A percentile compares a stretch with the other conserved stretches of the same genome.
Conservation (phyloP, 2,113 vertebrate species). For the Tenebrosternarchus preto region DNA sequence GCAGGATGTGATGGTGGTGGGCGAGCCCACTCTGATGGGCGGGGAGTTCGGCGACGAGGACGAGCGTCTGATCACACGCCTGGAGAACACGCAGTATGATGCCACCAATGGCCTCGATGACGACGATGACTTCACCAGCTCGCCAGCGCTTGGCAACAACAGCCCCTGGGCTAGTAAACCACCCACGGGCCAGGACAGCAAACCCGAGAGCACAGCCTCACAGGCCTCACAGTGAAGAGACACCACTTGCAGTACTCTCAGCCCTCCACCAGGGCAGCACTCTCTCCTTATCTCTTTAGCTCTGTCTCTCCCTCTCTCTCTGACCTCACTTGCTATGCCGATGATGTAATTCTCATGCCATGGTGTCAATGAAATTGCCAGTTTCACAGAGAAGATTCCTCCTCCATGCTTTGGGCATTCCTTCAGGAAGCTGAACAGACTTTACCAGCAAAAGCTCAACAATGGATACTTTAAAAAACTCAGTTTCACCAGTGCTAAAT, state of each 20-base stretch:
- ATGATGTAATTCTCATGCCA: conserved; percentile 34
- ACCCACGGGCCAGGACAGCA: conserved; percentile 86
- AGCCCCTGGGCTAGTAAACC: conserved; percentile 95
- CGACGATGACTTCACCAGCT: conserved; percentile 97
- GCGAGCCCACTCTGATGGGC: conserved; percentile 98
- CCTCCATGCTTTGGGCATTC: background rate
- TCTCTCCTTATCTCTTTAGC: background rate
- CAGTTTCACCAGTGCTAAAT: background rate
- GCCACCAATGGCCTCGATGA: conserved; percentile 98
- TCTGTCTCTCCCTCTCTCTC: conserved; percentile 19
- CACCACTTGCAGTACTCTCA: conserved; percentile 42
- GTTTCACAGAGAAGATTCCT: conserved; percentile 7
- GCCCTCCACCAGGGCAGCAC: conserved; percentile 36
- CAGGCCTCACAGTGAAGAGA: conserved; percentile 89
- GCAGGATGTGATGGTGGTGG: conserved; percentile 99
- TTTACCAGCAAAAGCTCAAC: conserved; percentile 5
- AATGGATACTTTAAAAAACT: conserved; percentile 16
- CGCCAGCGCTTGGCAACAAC: conserved; percentile 93
- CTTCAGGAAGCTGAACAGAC: conserved; percentile 33
- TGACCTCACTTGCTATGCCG: conserved; percentile 61
- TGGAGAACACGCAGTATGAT: conserved; percentile 99
- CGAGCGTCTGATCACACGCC: conserved; percentile 98
- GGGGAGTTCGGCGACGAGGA: conserved; percentile 99
- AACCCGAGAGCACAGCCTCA: conserved; percentile 92
- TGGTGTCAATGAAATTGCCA: conserved; percentile 24